Evolutionary conservation across 2,113 vertebrate species (phyloP).

Genomic region (Tylochromis polylepis): DNA sequence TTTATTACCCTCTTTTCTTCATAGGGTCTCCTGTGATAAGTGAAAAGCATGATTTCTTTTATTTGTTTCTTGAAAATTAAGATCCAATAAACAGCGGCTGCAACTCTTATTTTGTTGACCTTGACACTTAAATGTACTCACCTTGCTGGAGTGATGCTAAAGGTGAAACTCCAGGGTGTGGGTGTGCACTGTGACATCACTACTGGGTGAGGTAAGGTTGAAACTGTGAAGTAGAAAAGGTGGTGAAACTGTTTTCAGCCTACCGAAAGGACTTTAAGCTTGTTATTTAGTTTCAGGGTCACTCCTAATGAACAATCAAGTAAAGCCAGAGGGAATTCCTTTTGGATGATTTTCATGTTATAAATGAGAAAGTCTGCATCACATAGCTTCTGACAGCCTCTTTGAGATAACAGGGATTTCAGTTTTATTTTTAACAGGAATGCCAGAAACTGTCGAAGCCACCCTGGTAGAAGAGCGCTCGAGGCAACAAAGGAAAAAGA

Average conservation of each 20-base stretch:
- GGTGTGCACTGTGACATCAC: neutral
- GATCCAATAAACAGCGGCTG: neutral
- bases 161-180: neutral
- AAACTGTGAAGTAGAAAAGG: neutral
- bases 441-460: constrained; percentile 9
- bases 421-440: constrained; percentile 13
- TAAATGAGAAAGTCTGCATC: constrained; percentile 4
- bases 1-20: neutral
- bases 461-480: constrained; percentile 23
- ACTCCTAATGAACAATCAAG: neutral
- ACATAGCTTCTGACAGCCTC: constrained; percentile 2
- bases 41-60: neutral
- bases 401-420: constrained; percentile 9
- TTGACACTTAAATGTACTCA: neutral
- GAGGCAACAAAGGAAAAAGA: neutral
- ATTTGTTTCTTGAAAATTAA: neutral
- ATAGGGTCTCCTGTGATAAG: neutral
- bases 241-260: neutral
- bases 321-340: neutral
- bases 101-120: neutral
- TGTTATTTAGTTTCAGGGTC: neutral
- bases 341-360: neutral
- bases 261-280: neutral
- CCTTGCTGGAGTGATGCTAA: neutral
- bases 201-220: neutral